These are phyloP conservation scores for Galbula dea DNA, from an alignment of 2,113 vertebrate species.

Conservation along the genomic window DNA sequence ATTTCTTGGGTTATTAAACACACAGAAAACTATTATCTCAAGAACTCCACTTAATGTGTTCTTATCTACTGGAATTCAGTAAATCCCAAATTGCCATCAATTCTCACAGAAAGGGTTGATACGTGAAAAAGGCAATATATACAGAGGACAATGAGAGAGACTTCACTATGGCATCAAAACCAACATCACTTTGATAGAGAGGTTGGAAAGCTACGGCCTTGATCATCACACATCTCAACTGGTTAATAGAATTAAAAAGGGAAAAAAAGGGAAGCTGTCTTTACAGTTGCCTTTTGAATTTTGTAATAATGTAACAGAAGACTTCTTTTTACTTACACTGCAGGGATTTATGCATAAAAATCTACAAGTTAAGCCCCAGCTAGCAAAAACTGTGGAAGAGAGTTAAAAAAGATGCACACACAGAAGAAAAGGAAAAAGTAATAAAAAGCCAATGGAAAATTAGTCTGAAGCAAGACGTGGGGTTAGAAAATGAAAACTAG, in stretches of 20 bases:
- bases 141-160: neutral
- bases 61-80: constrained; percentile 19
- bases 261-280: neutral
- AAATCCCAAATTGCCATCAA: neutral
- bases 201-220: neutral
- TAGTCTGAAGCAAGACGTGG: constrained; percentile 10
- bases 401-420: neutral
- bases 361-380: neutral
- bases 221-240: neutral
- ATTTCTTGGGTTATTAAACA: constrained; percentile 44
- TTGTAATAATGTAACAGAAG: constrained; percentile 6
- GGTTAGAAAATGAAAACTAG: constrained; percentile 6
- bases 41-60: neutral
- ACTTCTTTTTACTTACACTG: constrained; percentile 4
- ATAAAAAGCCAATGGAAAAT: constrained; percentile 56
- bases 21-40: constrained; percentile 8
- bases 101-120: neutral
- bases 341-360: neutral
- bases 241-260: neutral
- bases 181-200: neutral
- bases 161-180: neutral
- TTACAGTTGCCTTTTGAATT: neutral
- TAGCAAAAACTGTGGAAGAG: constrained; percentile 1
- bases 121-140: neutral
- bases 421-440: constrained; percentile 2